Base-by-base conservation (phyloP, 2,113 vertebrate genomes). In the Agapornis roseicollis region DNA sequence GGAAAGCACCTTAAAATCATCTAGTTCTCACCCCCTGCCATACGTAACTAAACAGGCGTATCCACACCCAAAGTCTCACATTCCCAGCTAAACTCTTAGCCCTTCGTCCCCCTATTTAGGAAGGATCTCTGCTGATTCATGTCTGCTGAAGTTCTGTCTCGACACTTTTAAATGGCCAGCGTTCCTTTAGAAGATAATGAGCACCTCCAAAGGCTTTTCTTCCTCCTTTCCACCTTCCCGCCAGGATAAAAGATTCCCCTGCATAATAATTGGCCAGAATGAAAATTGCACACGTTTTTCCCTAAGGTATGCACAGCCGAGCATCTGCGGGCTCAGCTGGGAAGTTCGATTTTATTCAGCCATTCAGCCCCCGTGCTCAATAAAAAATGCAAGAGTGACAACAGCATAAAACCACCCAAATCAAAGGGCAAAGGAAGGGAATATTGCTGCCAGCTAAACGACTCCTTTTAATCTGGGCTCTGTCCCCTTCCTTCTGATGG, bases 291-390 rank as follows among this genome's bases (percentile, higher is more conserved):
- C 55, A 42, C 6, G 0, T 65, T 93, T 93, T 52, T 78, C 82
- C 95, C 93, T 64, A 39, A 91, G 95, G 91, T 85, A 42, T 84
- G 73, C 82, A 77, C 79, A 91, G 94, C 72, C 60, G 27, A 91
- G 91, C 95, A 94, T 96, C 96, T 94, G 88, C 3, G 47, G 44
- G 72, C 94, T 96, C 95, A 87, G 95, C 95, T 96, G 97, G 91
- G 88, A 70, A 93, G 86, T 91, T 96, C 10, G 33, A 95, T 97
- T 97, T 96, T 93, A 93, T 96, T 90, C 87, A 82, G 66, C 81
- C 95, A 64, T 91, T 96, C 92, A 92, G 72, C 46, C 47, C 12
- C 18, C 74, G 60, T 68, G 82, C 65, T 96, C 91, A 83, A 72
- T 92, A 91, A 95, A 81, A 97, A 96, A 96, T 92, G 82, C 94